A percentile compares a stretch with the other conserved stretches of the same genome.
Conservation (phyloP, 2,797 vertebrate species). For the Hylomyscus alleni region DNA sequence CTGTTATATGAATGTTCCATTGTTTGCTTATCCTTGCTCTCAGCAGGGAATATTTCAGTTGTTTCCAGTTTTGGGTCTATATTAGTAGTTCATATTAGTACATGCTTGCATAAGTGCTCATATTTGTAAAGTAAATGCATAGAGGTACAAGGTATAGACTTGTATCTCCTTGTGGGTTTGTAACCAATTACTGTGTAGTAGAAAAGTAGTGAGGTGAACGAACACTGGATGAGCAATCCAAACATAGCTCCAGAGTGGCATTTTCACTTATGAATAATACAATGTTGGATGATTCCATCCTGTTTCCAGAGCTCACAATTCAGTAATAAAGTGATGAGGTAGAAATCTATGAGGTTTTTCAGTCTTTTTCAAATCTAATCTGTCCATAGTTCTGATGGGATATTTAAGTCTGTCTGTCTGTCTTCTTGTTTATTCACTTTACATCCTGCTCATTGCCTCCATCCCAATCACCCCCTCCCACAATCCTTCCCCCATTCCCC, state of each 20-base stretch:
- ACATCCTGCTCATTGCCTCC: neutral
- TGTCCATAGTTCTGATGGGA: constrained; percentile 18
- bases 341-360: neutral
- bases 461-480: neutral
- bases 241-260: neutral
- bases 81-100: neutral
- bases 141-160: neutral
- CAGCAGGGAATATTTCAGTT: neutral
- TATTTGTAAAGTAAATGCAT: constrained; percentile 47
- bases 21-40: constrained; percentile 43
- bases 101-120: constrained; percentile 3
- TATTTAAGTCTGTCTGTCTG: neutral
- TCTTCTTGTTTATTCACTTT: neutral
- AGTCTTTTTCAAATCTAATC: constrained; percentile 48
- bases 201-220: neutral
- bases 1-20: neutral
- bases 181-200: neutral
- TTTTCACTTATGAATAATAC: constrained; percentile 26
- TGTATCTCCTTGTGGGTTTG: neutral
- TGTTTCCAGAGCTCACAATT: constrained; percentile 7
- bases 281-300: neutral
- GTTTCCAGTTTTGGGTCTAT: neutral
- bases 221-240: neutral
- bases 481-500: neutral
- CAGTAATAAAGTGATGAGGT: constrained; percentile 17